Conservation (phyloP, 2,888 invertebrate genomes). For the Sturmia bella region DNA sequence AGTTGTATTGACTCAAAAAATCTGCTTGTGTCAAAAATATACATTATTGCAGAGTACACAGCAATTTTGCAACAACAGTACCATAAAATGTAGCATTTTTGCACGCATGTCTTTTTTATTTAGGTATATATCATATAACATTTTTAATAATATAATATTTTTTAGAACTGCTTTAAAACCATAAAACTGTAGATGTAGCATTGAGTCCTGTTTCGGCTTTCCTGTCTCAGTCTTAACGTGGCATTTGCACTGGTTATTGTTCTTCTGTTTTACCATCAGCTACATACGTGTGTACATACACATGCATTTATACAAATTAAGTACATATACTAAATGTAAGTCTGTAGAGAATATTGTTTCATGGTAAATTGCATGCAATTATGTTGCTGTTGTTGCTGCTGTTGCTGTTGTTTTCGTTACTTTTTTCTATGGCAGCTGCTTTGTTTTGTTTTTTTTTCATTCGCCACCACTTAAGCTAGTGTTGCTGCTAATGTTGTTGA, state of each 20-base stretch:
- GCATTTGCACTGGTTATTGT: conserved; percentile 35
- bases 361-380: conserved; percentile 80
- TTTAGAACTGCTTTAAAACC: conserved; percentile 4
- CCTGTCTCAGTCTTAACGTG: conserved; percentile 19
- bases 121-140: too few relatives aligned
- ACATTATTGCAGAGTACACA: too few relatives aligned
- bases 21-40: too few relatives aligned
- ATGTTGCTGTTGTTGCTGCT: conserved; percentile 70
- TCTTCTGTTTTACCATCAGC: conserved; percentile 61
- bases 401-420: conserved; percentile 44
- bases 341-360: conserved; percentile 74
- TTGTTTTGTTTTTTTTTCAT: conserved; percentile 46
- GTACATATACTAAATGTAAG: too few relatives aligned
- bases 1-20: too few relatives aligned
- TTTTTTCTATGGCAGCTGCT: conserved; percentile 52
- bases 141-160: too few relatives aligned
- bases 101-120: too few relatives aligned
- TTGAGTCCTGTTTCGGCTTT: conserved; percentile 36
- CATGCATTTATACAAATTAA: too few relatives aligned
- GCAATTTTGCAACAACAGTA: too few relatives aligned
- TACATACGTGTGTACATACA: too few relatives aligned
- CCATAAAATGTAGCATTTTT: too few relatives aligned
- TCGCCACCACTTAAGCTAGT: conserved; percentile 46
- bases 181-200: conserved; percentile 25
- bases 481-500: conserved; percentile 65